These are phyloP conservation scores for Drosophila nr. perissopoda DNA, from an alignment of 2,888 invertebrate species.

Conservation along the genomic window DNA sequence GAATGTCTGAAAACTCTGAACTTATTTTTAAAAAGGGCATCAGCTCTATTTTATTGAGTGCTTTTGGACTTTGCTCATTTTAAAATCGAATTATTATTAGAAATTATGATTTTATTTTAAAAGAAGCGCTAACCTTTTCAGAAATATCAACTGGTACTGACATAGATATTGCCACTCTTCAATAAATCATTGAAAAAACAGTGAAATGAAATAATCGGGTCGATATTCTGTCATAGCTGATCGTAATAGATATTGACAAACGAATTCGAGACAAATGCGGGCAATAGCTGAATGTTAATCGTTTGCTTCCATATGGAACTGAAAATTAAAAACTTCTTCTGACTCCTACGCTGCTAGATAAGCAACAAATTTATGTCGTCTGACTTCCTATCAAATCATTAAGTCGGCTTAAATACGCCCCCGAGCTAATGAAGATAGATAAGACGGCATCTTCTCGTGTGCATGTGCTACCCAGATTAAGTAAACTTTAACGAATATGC, in stretches of 20 bases:
- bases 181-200: too few relatives aligned
- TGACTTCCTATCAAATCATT: conserved; percentile 81
- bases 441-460: conserved; percentile 3
- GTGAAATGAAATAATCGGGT: neutral
- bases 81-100: neutral
- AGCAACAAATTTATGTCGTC: conserved; percentile 42
- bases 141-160: neutral
- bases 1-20: neutral
- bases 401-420: conserved; percentile 42
- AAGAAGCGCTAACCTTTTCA: neutral
- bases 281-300: neutral
- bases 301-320: neutral
- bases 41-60: neutral
- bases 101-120: neutral
- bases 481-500: conserved; percentile 30
- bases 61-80: neutral
- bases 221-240: neutral
- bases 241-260: neutral
- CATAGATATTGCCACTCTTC: neutral
- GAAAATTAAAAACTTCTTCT: neutral
- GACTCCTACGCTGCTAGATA: neutral
- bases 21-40: neutral
- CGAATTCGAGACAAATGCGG: neutral
- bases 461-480: conserved; percentile 22
- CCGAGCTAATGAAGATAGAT: conserved; percentile 3